A percentile compares a stretch with the other conserved stretches of the same genome.
Conservation (phyloP, 2,113 vertebrate species). For the Rhagologus leucostigma region DNA sequence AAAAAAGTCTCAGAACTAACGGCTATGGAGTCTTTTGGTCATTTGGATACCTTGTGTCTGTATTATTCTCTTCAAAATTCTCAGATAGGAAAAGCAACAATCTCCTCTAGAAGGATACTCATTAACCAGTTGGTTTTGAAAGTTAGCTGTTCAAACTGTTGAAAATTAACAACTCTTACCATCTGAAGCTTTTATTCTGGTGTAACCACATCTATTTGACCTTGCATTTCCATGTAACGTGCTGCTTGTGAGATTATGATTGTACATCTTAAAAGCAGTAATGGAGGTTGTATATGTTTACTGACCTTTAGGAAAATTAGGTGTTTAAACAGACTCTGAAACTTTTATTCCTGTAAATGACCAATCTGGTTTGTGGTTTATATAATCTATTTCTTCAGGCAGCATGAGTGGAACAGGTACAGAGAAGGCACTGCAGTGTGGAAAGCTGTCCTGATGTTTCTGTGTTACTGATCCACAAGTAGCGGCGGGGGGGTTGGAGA, state of each 20-base stretch:
- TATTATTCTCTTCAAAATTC: not conserved
- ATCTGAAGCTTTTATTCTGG: not conserved
- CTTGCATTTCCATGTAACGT: not conserved
- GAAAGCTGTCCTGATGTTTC: not conserved
- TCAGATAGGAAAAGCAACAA: not conserved
- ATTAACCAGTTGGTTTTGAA: constrained; percentile 33
- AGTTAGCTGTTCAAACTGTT: not conserved
- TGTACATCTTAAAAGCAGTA: not conserved
- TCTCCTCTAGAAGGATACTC: not conserved
- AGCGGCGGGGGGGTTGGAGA: not conserved
- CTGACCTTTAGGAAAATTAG: not conserved
- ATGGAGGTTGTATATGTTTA: not conserved
- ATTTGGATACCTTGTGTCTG: not conserved
- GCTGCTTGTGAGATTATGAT: not conserved
- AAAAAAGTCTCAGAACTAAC: not conserved
- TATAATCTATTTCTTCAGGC: not conserved
- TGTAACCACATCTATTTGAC: not conserved
- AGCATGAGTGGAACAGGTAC: not conserved
- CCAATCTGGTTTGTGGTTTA: not conserved
- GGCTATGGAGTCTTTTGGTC: not conserved
- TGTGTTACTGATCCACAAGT: not conserved
- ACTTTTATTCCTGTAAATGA: not conserved
- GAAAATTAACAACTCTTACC: constrained; percentile 22
- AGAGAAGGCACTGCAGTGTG: not conserved
- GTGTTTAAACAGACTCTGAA: not conserved